Evolutionary conservation across 2,888 invertebrate species (phyloP), one percentile per base, ranked within the genome.

Genomic region (Prosopocoilus inquinatus): DNA sequence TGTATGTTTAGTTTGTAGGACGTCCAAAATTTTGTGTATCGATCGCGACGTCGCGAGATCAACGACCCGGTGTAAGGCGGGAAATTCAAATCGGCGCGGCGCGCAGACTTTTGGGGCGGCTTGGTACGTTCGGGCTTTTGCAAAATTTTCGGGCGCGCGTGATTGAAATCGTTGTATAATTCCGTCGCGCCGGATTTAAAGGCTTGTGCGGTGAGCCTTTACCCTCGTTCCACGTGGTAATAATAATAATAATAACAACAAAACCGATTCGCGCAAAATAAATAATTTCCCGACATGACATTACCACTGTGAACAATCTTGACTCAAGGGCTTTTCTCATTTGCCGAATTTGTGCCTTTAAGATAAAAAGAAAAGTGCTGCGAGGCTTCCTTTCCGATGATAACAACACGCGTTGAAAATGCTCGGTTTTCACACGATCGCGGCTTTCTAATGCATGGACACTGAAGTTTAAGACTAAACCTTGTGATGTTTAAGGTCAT

Each of bases 1-100:
- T 63, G 60, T 60, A 55, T 57, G 60, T 60, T 56, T 60, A 58
- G 58, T 53, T 60, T 60, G 55, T 61, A 61, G 54, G 36, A 46
- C 55, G 54, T 50, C 55, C 55, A 46, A 57, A 55, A 15, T 53
- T 55, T 38, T 46, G 55, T 55, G 57, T 59, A 63, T 62, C 56
- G 61, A 63, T 61, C 57, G 44, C 47, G 50, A 56, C 60, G 61
- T 61, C 57, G 44, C 47, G 50, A 56, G 62, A 60, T 63, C 59
- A 58, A 56, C 57, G 61, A 53, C 61, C 59, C 49, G 45, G 9
- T 13, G 46, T 35, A 55, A 15, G 20, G 44, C 16, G 55, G 53
- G 38, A 56, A 53, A 55, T 56, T 57, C 47, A 58, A 50, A 16
- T 46, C 39, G 28, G n/a, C 13, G 36, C 39, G 28, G n/a, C 13